These are phyloP conservation scores for Leptura quadrifasciata DNA, from an alignment of 2,888 invertebrate genomes.

Conservation along the genomic window DNA sequence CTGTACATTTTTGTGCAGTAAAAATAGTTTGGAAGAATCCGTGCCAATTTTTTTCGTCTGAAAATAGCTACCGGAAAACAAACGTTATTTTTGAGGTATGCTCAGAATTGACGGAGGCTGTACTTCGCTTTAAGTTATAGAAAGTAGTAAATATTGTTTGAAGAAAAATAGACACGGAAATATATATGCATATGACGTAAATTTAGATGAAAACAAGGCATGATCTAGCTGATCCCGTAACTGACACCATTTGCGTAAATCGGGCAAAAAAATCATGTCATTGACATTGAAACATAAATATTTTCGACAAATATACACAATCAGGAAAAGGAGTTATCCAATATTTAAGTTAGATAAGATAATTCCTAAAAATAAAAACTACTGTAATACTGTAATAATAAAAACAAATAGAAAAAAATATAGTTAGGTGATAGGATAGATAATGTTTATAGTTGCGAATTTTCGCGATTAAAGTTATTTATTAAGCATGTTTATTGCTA, in stretches of 20 bases:
- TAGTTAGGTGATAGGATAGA: conserved; percentile 12
- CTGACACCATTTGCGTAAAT: conserved; percentile 40
- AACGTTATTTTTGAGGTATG: conserved; percentile 30
- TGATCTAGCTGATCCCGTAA: conserved; percentile 18
- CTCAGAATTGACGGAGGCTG: not conserved
- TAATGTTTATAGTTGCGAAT: conserved; percentile 16
- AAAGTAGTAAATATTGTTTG: conserved; percentile 24
- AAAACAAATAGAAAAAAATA: conserved; percentile 17
- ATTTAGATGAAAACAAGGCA: conserved; percentile 10
- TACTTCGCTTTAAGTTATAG: conserved; percentile 22
- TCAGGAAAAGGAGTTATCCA: conserved; percentile 33
- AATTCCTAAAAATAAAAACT: conserved; percentile 22
- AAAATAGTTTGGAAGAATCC: not conserved
- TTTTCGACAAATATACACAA: conserved; percentile 34
- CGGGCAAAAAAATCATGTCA: conserved; percentile 41
- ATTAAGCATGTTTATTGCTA: conserved; percentile 19
- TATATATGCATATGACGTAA: conserved; percentile 28
- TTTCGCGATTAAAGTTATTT: conserved; percentile 26
- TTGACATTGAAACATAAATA: conserved; percentile 49
- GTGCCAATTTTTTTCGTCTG: conserved; percentile 29
- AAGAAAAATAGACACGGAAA: conserved; percentile 21
- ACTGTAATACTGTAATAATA: conserved; percentile 27
- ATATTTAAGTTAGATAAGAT: conserved; percentile 29
- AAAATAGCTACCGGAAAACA: conserved; percentile 39
- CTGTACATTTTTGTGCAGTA: conserved; percentile 13